Base-by-base conservation (phyloP, 2,797 vertebrate genomes). In the Hippocampus kuda region DNA sequence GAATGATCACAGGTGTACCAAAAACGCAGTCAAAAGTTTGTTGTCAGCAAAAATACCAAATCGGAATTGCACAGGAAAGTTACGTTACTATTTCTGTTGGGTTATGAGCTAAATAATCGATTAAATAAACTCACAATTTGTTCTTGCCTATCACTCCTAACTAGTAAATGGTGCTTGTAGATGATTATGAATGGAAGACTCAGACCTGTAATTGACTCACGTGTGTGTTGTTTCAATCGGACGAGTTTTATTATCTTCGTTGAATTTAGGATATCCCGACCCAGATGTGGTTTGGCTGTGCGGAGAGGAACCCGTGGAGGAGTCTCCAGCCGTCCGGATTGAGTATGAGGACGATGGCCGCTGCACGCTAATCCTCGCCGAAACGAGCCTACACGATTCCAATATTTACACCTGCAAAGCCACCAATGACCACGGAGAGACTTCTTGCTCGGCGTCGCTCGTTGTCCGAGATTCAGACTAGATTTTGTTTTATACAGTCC, bases 241-340 rank as follows among this genome's bases (percentile, higher is more conserved):
- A 44, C 42, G 9, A 44, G 4, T 49, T 49, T 4, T 49, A 18
- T 65, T 66, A 49, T 30, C 13, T 27, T 54, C 1, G 70, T 61
- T 72, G 38, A 48, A 34, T 56, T 26, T 78, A 93, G 93, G 92
- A 57, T 92, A 91, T 75, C 92, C 92, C 3, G 91, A 93, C 68
- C 92, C 92, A 1, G 92, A 92, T 79, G 91, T 93, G 79, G 73
- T 92, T 68, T 94, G 92, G 92, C 79, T 92, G 49, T 80, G 80
- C 67, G 89, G 82, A 0, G 72, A 85, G 18, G 80, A 88, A 61
- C 86, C 90, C 5, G 59, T 92, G 64, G 71, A 75, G 42, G 89
- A 92, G 75, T 88, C 87, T 0, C 59, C 86, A 12, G 34, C 68
- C 3, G 79, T 89, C 30, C 84, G 84, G 69, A 90, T 92, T n/a